phyloP scores from a whole-genome alignment of 2,113 vertebrate species.

The Chiloscyllium plagiosum region DNA sequence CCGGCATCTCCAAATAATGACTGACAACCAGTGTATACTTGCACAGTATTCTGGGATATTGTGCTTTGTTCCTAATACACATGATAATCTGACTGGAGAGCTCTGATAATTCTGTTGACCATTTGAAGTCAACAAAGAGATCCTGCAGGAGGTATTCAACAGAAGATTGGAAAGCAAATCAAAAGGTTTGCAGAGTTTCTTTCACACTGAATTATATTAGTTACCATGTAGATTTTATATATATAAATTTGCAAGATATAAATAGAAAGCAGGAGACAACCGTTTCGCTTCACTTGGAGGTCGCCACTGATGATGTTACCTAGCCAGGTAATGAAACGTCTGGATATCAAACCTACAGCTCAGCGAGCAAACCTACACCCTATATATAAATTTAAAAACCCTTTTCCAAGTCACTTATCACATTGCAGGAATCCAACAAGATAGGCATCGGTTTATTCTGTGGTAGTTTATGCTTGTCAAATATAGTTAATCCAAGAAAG shows the following conservation, averaged over 20 bases:
- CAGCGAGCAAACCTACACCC: too few relatives aligned
- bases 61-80: neutral
- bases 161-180: neutral
- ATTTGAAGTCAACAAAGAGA: neutral
- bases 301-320: too few relatives aligned
- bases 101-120: neutral
- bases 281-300: too few relatives aligned
- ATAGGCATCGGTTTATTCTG: neutral
- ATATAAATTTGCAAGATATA: too few relatives aligned
- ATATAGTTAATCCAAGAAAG: neutral
- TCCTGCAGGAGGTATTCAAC: neutral
- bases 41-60: neutral
- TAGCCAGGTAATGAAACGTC: too few relatives aligned
- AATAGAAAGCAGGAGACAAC: too few relatives aligned
- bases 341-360: too few relatives aligned
- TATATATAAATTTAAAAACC: neutral
- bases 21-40: neutral
- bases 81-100: neutral
- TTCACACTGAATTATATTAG: neutral
- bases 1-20: too few relatives aligned
- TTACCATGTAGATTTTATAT: neutral
- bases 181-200: neutral
- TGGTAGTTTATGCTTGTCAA: neutral
- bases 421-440: neutral
- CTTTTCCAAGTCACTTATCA: neutral